A percentile compares a stretch with the other conserved stretches of the same genome.
Conservation (phyloP, 2,888 invertebrate genomes). For the Argynnis bischoffii region DNA sequence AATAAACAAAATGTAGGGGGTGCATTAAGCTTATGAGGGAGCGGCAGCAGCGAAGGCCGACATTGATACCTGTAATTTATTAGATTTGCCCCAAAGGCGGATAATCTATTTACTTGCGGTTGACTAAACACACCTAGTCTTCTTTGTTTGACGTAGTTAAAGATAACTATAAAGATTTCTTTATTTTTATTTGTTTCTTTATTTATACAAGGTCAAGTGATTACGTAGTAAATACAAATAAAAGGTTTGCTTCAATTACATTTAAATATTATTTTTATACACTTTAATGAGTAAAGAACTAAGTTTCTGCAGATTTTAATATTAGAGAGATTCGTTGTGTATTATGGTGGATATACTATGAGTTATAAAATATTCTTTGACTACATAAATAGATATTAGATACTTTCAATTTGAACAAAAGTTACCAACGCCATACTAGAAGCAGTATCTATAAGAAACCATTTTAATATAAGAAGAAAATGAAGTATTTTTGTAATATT, state of each 20-base stretch:
- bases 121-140: slow-evolving; percentile 23
- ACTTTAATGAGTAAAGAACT: no score
- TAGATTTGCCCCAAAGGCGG: slow-evolving; percentile 67
- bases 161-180: slow-evolving; percentile 22
- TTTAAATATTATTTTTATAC: no score
- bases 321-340: no score
- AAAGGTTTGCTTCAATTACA: background rate
- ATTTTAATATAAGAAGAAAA: no score
- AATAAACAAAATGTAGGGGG: slow-evolving; percentile 38
- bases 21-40: slow-evolving; percentile 48
- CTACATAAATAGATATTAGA: no score
- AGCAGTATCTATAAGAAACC: no score
- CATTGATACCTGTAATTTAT: slow-evolving; percentile 71
- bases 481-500: no score
- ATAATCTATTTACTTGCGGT: slow-evolving; percentile 64
- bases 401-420: no score
- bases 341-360: no score
- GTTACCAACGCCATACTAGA: no score
- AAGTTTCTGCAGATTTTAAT: no score
- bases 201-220: slow-evolving; percentile 3
- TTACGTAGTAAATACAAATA: slow-evolving; percentile 1
- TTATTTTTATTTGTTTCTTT: slow-evolving; percentile 15
- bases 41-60: slow-evolving; percentile 54
- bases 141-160: slow-evolving; percentile 19
- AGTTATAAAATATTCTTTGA: no score